Base-by-base conservation (phyloP, 2,888 invertebrate genomes). In the Xylota sylvarum region DNA sequence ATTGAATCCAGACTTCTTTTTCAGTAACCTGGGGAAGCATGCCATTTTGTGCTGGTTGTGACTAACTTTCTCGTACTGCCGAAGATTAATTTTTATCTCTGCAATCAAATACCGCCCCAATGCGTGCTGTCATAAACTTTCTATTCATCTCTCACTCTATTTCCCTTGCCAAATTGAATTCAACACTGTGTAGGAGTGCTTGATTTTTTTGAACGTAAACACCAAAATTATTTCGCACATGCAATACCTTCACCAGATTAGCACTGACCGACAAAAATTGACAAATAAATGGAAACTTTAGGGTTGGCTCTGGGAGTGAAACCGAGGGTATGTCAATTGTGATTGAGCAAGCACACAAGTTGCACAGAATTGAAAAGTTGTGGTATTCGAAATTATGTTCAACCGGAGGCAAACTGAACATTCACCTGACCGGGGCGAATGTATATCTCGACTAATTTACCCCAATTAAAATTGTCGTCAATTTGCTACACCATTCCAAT, bases 381-480 rank as follows among this genome's bases (percentile, higher is more conserved):
- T 19, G 35, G 23, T 10, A 14, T 43, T 43, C 1, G n/a, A 40
- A 40, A 43, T n/a, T 60, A 6, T 23, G 27, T 23, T 17, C 40
- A 40, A 50, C 7, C 70, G 46, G 56, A 56, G 56, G 27, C 23
- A n/a, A 67, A 69, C 12, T 2, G n/a, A 78, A 37, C 27, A 12
- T 55, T 62, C 58, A 65, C 72, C 58, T 80, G 55, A 48, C 90
- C 90, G 89, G 88, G 90, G 89, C 89, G 91, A 90, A 90, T 89
- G 92, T 91, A 91, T 91, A 91, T 90, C 91, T 91, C 90, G 90
- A 91, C 92, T 91, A 91, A 92, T 90, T 92, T 90, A 90, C 90
- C 89, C 90, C 91, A 91, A 92, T 92, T 92, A 91, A 90, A 91
- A 92, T 92, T 92, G 91, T 52, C 52, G 43, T 52, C 52, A 46